Conservation (phyloP, 1,140 invertebrate genomes). For the Riptortus pedestris region DNA sequence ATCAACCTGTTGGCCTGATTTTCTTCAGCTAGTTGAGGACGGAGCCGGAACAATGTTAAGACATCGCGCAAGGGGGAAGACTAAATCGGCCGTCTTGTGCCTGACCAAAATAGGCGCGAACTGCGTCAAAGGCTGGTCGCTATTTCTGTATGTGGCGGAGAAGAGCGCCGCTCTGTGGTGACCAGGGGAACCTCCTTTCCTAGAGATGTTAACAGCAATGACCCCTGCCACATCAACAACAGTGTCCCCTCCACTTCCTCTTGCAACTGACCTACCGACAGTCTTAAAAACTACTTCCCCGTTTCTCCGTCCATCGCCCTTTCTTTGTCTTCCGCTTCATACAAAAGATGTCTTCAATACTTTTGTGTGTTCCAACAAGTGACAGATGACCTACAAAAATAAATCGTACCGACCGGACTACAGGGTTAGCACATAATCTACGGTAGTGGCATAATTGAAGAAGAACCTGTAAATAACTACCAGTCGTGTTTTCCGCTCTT, state of each 20-base stretch:
- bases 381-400: too few relatives aligned
- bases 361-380: too few relatives aligned
- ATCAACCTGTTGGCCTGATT: background rate
- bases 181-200: background rate
- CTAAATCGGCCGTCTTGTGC: constrained; percentile 14
- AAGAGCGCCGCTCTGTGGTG: background rate
- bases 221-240: too few relatives aligned
- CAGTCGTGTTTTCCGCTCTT: too few relatives aligned
- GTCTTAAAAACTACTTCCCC: too few relatives aligned
- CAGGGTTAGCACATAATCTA: too few relatives aligned
- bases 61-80: constrained; percentile 6
- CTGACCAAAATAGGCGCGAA: constrained; percentile 30
- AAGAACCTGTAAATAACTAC: too few relatives aligned
- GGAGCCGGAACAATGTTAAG: constrained; percentile 8
- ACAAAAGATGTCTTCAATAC: too few relatives aligned
- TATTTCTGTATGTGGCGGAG: constrained; percentile 20
- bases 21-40: background rate
- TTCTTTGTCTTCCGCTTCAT: too few relatives aligned
- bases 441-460: too few relatives aligned
- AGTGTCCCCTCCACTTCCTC: background rate
- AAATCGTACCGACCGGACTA: too few relatives aligned
- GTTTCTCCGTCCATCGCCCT: too few relatives aligned
- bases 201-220: background rate
- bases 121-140: constrained; percentile 25
- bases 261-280: background rate